Conservation (phyloP, 2,888 invertebrate genomes). For the Drosophila robusta region DNA sequence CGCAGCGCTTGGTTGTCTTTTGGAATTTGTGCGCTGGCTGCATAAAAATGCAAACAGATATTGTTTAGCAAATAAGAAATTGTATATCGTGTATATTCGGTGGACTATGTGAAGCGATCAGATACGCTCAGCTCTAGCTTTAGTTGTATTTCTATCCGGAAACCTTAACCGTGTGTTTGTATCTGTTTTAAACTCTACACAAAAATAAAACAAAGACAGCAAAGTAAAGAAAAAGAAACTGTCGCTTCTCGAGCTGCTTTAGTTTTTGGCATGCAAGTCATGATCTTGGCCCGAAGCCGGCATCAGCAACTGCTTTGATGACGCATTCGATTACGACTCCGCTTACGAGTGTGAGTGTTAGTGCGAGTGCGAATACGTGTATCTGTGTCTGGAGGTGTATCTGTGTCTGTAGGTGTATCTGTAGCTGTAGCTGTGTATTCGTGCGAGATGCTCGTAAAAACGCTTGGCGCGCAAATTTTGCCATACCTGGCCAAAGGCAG, state of each 20-base stretch:
- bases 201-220: neutral
- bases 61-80: constrained; percentile 39
- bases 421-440: constrained; percentile 11
- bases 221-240: constrained; percentile 25
- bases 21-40: constrained; percentile 51
- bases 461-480: constrained; percentile 70
- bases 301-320: constrained; percentile 65
- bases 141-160: constrained; percentile 2
- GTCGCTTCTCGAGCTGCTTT: constrained; percentile 25
- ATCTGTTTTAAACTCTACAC: constrained; percentile 3
- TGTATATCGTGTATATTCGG: constrained; percentile 13
- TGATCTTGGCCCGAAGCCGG: constrained; percentile 73
- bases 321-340: constrained; percentile 61
- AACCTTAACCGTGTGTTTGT: neutral
- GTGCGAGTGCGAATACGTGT: constrained; percentile 17
- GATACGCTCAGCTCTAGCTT: neutral
- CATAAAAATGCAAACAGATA: constrained; percentile 40
- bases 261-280: constrained; percentile 58
- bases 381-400: constrained; percentile 28
- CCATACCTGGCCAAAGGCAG: constrained; percentile 54
- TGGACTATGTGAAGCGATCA: constrained; percentile 16
- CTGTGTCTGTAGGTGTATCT: constrained; percentile 21
- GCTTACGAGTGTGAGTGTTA: constrained; percentile 19
- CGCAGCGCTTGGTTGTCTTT: constrained; percentile 39
- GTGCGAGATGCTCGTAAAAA: constrained; percentile 55